Evolutionary conservation across 2,888 invertebrate species (phyloP).

Genomic region (Caenorhabditis sp.): DNA sequence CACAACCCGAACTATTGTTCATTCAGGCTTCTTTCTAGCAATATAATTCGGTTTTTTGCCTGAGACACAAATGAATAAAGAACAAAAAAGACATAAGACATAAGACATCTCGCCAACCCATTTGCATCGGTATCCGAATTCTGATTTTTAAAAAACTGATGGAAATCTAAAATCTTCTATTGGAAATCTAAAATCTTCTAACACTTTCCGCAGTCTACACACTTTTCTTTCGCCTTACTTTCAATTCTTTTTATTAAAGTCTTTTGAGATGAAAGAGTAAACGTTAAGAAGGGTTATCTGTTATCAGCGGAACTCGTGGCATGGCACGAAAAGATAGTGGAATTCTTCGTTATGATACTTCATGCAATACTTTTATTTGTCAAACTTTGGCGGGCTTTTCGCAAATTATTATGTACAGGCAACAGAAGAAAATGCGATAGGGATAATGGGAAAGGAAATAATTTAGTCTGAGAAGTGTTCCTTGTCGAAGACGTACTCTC

Average conservation of each 20-base stretch:
- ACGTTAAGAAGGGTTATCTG: background rate
- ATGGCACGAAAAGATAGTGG: conserved; percentile 3
- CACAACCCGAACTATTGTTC: too few species aligned
- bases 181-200: too few species aligned
- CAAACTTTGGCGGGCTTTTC: conserved; percentile 21
- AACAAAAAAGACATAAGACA: conserved; percentile 23
- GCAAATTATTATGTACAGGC: conserved; percentile 64
- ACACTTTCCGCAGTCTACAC: conserved; percentile 1
- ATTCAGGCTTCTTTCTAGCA: too few species aligned
- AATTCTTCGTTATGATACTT: background rate
- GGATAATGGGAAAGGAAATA: background rate
- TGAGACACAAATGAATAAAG: conserved; percentile 30
- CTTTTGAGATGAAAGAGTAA: conserved; percentile 9
- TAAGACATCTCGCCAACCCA: conserved; percentile 47
- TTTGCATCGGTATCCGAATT: conserved; percentile 20
- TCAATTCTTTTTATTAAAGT: conserved; percentile 14
- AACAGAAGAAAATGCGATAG: conserved; percentile 49
- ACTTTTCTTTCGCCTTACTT: background rate
- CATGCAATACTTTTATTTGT: conserved; percentile 49
- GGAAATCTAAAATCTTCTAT: too few species aligned
- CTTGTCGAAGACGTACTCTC: conserved; percentile 87
- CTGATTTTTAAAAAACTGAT: conserved; percentile 28
- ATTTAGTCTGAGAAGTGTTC: conserved; percentile 81
- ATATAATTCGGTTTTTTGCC: background rate
- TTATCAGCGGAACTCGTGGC: conserved; percentile 41